Percentiles rank a stretch among this genome's conserved stretches.
These are phyloP conservation scores for Parazoanthus swiftii DNA, from an alignment of 92 coral and sea anemone species.

Conservation along the genomic window DNA sequence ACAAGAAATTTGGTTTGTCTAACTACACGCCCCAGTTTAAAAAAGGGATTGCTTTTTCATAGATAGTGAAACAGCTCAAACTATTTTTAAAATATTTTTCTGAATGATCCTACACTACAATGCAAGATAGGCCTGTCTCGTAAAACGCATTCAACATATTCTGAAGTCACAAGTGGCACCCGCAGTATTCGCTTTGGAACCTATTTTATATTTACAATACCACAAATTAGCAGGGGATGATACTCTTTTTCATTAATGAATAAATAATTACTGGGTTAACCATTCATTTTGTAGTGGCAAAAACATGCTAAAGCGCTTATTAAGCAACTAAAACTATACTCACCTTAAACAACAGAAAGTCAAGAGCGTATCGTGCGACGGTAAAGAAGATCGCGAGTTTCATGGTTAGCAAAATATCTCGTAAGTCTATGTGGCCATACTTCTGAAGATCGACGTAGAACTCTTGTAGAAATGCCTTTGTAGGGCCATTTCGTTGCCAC, in stretches of 20 bases:
- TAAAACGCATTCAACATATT: neutral
- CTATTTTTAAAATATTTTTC: neutral
- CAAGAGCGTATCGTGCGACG: slow-evolving; percentile 63
- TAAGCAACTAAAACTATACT: slow-evolving; percentile 29
- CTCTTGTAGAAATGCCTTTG: slow-evolving; percentile 65
- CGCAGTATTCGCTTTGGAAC: neutral
- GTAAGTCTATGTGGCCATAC: slow-evolving; percentile 61
- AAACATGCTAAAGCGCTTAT: slow-evolving; percentile 9
- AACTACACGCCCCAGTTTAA: slow-evolving; percentile 4
- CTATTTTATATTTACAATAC: slow-evolving; percentile 8
- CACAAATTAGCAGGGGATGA: slow-evolving; percentile 20
- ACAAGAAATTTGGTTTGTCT: slow-evolving; percentile 13
- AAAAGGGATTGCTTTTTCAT: neutral
- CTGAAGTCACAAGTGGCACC: neutral
- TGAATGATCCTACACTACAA: neutral
- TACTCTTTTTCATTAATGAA: neutral
- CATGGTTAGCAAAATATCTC: slow-evolving; percentile 61
- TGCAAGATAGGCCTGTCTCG: neutral
- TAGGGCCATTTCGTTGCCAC: slow-evolving; percentile 48
- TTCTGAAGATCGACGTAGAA: slow-evolving; percentile 61
- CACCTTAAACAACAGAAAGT: slow-evolving; percentile 69
- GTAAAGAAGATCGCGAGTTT: slow-evolving; percentile 79
- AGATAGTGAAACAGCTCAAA: neutral
- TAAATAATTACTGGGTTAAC: slow-evolving; percentile 42
- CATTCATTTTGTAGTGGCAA: slow-evolving; percentile 22